Percentiles rank a stretch among this genome's conserved stretches.
Evolutionary conservation across 2,797 vertebrate genomes (phyloP).

Genomic region (Scolopax bukidnonensis): DNA sequence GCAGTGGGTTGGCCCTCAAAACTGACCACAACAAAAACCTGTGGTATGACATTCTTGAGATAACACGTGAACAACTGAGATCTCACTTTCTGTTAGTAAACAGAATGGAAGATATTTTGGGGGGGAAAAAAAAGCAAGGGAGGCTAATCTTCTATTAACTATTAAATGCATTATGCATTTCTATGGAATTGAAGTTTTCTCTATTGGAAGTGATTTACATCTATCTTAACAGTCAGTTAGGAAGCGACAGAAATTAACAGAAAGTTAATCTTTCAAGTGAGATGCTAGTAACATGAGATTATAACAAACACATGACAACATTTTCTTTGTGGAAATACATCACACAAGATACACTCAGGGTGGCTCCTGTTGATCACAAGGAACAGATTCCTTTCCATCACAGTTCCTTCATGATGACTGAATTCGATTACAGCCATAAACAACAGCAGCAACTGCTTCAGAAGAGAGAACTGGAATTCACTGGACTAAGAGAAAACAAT

Average conservation of each 20-base stretch:
- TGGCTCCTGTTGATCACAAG: neutral
- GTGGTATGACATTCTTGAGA: neutral
- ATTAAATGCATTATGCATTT: fast-evolving
- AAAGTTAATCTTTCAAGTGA: neutral
- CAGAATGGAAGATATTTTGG: fast-evolving
- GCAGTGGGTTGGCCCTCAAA: neutral
- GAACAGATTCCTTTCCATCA: neutral
- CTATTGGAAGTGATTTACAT: neutral
- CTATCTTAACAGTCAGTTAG: neutral
- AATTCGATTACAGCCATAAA: neutral
- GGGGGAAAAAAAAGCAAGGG: no score
- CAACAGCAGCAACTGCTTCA: neutral
- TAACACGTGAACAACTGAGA: neutral
- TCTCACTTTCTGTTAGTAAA: neutral
- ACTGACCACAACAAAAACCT: neutral
- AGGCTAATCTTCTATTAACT: neutral
- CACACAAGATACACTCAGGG: neutral
- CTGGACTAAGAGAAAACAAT: neutral
- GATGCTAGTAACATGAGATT: neutral
- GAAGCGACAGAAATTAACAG: neutral
- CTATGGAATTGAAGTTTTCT: neutral
- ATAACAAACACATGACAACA: neutral
- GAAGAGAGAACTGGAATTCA: neutral
- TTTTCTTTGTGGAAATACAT: neutral
- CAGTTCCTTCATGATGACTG: neutral